Conservation (phyloP, 2,888 invertebrate species). For the Coenonympha glycerion region DNA sequence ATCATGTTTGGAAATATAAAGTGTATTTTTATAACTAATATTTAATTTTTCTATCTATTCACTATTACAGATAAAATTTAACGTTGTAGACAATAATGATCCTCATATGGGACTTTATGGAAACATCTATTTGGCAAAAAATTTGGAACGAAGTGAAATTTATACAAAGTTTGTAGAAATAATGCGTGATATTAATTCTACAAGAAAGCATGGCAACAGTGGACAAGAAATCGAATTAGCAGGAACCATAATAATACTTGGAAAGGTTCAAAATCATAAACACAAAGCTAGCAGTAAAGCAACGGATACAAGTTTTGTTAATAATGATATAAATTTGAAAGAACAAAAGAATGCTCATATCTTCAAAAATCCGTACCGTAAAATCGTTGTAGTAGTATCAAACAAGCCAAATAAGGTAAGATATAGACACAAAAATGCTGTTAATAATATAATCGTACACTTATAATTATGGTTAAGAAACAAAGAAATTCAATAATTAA, state of each 20-base stretch:
- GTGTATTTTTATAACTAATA: too few relatives aligned
- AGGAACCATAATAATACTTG: neutral
- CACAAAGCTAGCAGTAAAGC: neutral
- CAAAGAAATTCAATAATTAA: too few relatives aligned
- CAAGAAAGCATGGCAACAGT: neutral
- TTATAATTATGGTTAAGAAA: too few relatives aligned
- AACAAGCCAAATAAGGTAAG: neutral
- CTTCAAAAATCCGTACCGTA: neutral
- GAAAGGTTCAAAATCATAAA: neutral
- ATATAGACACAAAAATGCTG: neutral
- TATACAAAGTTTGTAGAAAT: neutral
- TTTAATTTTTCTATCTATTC: neutral
- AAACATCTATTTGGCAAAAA: neutral
- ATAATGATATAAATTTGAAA: neutral
- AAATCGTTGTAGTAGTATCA: neutral
- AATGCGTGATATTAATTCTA: neutral
- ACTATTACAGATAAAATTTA: neutral
- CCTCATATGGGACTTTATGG: neutral
- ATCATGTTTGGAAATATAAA: too few relatives aligned
- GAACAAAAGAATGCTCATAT: neutral
- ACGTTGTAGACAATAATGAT: neutral
- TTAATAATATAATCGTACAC: too few relatives aligned
- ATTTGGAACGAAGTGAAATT: neutral
- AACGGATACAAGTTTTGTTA: neutral
- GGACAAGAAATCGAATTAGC: neutral